Base-by-base conservation (phyloP, 2,113 vertebrate species). In the Dicaeum eximium region DNA sequence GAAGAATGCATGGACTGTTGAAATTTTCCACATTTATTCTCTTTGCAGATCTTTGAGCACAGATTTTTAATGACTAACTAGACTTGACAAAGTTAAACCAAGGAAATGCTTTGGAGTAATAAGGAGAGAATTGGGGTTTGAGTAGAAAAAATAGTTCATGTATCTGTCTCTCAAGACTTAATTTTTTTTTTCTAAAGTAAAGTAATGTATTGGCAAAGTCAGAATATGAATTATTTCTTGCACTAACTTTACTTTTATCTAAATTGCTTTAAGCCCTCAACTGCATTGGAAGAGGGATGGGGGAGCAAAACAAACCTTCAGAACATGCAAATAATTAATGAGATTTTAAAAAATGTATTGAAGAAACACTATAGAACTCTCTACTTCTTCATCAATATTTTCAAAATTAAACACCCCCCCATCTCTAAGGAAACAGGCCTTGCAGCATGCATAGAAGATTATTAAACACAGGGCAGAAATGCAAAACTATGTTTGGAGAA, bases 321-420 rank as follows among this genome's bases (percentile, higher is more conserved):
- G 53, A 96, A 90, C 64, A 67, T 86, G 71, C 90, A 96, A 96
- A 95, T 90, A 96, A 97, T 96, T 96, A 93, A 96, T 93, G 81
- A 93, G 85, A 86, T 86, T 91, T 69, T 0, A 70, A 94, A 83
- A 90, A 67, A 72, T 5, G 9, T 44, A 81, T 95, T 4, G 62
- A 85, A 90, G 64, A 86, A 94, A 73, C 62, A 40, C 51, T 86
- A 28, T 35, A 78, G 54, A 58, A 56, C 40, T 84, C 48, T 65
- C 30, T 71, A 61, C 31, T 92, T 93, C 66, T 66, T 95, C 72
- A 77, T 88, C 56, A 28, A 14, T 57, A 38, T 73, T 91, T 91
- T 83, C 45, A 93, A 86, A 95, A 80, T 77, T 64, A 86, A 88
- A 66, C 42, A 30, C 10, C 6, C 47, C 28, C 33, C 10, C 4